Base-by-base conservation (phyloP, 2,888 invertebrate genomes). In the Andrena dorsata region DNA sequence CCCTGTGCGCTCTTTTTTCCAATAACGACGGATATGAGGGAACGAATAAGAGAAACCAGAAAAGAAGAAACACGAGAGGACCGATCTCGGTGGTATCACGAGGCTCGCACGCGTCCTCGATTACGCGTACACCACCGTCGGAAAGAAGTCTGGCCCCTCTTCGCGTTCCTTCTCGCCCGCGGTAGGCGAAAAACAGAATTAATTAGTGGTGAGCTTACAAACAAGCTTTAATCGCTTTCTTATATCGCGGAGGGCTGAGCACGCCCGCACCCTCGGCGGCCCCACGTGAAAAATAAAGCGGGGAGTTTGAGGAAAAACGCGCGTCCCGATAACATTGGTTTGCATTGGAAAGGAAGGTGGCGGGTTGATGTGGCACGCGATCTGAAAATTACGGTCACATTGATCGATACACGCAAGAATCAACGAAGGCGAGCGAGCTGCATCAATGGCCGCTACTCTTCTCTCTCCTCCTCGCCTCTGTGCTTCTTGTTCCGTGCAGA, bases 331-430 rank as follows among this genome's bases (percentile, higher is more conserved):
- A 87, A 83, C 76, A 81, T 76, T 84, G 80, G 80, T 82, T 87
- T 78, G 79, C 82, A 79, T 60, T 83, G 81, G 76, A 83, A 82
- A 80, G 77, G 83, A 83, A 88, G 84, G 85, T 81, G 85, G 80
- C 83, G 77, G 85, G 79, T 26, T 80, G 88, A 86, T 77, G 79
- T 75, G 86, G 82, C 89, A 88, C 88, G 86, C 88, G 89, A 88
- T 88, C 84, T 80, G 80, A 83, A 86, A 88, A 88, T 88, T 88
- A 86, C 88, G 80, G 80, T 85, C 85, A 78, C 81, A 87, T 88
- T 82, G 88, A 82, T 86, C 84, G 73, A 88, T 88, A 86, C 86
- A 64, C 73, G 77, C 80, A 85, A 83, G 74, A 79, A 89, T 89
- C 83, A 84, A 87, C 83, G 66, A 82, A 84, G 84, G 61, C 73